phyloP scores from a whole-genome alignment of 2,797 vertebrate genomes.

The Carapus acus region DNA sequence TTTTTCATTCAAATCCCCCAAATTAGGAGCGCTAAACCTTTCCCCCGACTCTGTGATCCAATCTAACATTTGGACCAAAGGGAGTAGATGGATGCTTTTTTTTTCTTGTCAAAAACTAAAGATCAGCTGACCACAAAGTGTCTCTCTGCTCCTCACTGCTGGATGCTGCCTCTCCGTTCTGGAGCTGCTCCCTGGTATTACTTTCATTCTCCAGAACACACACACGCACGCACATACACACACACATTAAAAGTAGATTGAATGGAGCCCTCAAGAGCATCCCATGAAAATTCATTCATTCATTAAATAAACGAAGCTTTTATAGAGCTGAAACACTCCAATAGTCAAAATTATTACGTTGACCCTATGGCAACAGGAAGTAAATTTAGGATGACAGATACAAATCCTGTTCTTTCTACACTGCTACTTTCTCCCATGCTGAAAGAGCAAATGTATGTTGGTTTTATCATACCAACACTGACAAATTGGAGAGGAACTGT shows the following conservation, averaged over 20 bases:
- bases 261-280: slow-evolving; percentile 61
- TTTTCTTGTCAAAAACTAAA: slow-evolving; percentile 62
- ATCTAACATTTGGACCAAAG: slow-evolving; percentile 60
- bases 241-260: slow-evolving; percentile 64
- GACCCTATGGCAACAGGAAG: slow-evolving; percentile 42
- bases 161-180: slow-evolving; percentile 59
- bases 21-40: slow-evolving; percentile 69
- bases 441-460: slow-evolving; percentile 25
- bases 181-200: slow-evolving; percentile 60
- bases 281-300: slow-evolving; percentile 58
- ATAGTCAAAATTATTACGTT: too few species aligned
- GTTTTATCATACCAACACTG: slow-evolving; percentile 40
- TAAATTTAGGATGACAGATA: slow-evolving; percentile 48
- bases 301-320: too few species aligned
- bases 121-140: slow-evolving; percentile 68
- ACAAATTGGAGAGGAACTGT: slow-evolving; percentile 57
- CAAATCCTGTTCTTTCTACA: slow-evolving; percentile 27
- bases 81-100: slow-evolving; percentile 58
- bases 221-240: too few species aligned
- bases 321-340: too few species aligned
- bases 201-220: slow-evolving; percentile 62
- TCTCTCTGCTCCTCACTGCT: slow-evolving; percentile 58
- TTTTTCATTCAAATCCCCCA: slow-evolving; percentile 68
- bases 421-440: slow-evolving; percentile 37
- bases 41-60: slow-evolving; percentile 61